Evolutionary conservation across 2,113 vertebrate genomes (phyloP).

Genomic region (Hipposideros armiger): DNA sequence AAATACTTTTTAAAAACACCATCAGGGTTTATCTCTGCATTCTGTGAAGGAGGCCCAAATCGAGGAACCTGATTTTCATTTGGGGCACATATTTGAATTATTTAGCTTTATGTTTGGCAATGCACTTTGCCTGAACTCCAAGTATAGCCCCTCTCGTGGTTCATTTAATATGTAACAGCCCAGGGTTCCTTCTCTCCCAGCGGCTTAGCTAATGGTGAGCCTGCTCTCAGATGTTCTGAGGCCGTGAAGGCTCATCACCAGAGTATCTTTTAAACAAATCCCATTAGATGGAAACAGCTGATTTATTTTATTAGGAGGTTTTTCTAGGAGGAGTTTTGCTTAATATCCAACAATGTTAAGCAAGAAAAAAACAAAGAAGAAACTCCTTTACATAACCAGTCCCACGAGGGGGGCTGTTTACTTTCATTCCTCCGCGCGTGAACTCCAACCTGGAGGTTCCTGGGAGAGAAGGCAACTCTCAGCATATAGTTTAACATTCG

Average conservation of each 20-base stretch:
- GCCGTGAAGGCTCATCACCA: background rate
- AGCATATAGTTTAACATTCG: constrained; percentile 25
- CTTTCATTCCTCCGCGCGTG: background rate
- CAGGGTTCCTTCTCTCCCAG: background rate
- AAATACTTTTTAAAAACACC: background rate
- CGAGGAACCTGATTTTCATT: constrained; percentile 32
- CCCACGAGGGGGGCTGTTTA: background rate
- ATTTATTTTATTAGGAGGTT: constrained; percentile 14
- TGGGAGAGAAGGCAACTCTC: constrained; percentile 9
- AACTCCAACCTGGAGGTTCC: constrained; percentile 62
- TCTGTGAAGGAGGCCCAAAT: background rate
- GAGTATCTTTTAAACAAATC: constrained; percentile 40
- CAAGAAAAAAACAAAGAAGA: background rate
- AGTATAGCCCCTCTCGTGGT: background rate
- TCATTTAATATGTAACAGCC: background rate
- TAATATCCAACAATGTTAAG: constrained; percentile 34
- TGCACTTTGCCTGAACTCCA: background rate
- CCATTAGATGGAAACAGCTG: background rate
- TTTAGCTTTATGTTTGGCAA: background rate
- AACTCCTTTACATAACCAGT: constrained; percentile 2
- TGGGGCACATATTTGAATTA: background rate
- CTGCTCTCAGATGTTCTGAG: background rate
- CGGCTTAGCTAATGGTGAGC: background rate
- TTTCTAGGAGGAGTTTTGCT: constrained; percentile 49
- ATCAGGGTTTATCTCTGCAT: background rate